Evolutionary conservation across 1,140 invertebrate species (phyloP), one percentile per base, ranked within the genome.

Genomic region (Drosophila bocki): DNA sequence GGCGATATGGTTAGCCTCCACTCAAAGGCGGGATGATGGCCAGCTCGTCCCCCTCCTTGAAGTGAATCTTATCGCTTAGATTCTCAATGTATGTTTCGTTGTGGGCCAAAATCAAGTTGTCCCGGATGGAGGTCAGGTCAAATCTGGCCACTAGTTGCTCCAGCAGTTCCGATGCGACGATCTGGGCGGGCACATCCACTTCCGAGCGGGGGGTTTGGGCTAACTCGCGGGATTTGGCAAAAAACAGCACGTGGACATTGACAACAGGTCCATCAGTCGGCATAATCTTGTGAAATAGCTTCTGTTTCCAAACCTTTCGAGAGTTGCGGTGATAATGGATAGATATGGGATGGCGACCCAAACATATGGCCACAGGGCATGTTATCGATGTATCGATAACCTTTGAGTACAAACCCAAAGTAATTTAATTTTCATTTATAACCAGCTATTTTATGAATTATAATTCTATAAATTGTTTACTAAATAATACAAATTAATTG

Each of bases 11-110:
- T 93, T 94, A 95, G 83, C 97, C 97, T 92, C 97, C 97, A 94
- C 97, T 98, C 35, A 98, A 94, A 1, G 97, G 97, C 60, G 97
- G 97, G 82, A 98, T 98, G 7, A 98, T 94, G 79, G 97, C 97
- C 74, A 98, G 94, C 93, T 96, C 96, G 93, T 97, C 97, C 48
- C 94, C 94, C 13, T 94, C 93, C 37, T 94, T 93, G 12, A 98
- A 91, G 7, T 92, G 75, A 39, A 97, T 81, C 12, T 78, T 51
- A 3, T 81, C 92, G 70, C 95, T 94, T n/a, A 93, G 79, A 22
- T 95, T 93, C 22, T 93, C 93, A 72, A 95, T 94, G 78, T 97
- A 97, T 77, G 96, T 95, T 91, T 98, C 96, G 93, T 98, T 98
- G 33, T 97, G 92, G 3, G 97, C 96, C 64, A 98, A 81, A 33